Conservation (phyloP, 2,113 vertebrate genomes). For the Pampusana beccarii region DNA sequence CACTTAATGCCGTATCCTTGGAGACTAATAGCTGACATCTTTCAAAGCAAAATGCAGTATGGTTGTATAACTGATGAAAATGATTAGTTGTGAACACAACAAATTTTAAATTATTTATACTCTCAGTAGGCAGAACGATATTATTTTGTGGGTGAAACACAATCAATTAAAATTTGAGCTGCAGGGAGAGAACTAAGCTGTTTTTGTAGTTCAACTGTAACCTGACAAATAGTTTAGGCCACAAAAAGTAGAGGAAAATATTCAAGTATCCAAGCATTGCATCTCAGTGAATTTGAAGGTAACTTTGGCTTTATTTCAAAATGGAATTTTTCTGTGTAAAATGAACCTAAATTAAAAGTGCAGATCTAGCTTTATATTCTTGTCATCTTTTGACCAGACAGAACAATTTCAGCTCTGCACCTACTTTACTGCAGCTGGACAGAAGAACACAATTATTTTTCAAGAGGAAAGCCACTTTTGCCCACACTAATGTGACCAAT, state of each 20-base stretch:
- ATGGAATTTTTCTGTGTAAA: neutral
- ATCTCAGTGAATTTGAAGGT: neutral
- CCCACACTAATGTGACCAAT: neutral
- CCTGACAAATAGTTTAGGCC: neutral
- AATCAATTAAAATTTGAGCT: neutral
- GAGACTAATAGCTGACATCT: neutral
- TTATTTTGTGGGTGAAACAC: neutral
- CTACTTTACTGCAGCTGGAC: neutral
- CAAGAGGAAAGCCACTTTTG: constrained; percentile 44
- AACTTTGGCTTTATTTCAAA: neutral
- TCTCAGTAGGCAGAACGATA: neutral
- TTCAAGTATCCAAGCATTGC: neutral
- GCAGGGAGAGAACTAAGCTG: neutral
- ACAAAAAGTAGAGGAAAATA: neutral
- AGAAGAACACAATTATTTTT: constrained; percentile 33
- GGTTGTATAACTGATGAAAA: neutral
- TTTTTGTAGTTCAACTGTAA: neutral
- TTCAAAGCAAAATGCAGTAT: neutral
- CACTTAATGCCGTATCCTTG: neutral
- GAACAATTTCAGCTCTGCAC: neutral
- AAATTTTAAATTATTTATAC: neutral
- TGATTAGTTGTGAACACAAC: neutral
- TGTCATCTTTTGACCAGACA: neutral
- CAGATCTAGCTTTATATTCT: neutral
- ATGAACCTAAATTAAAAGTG: neutral